These are phyloP conservation scores for Phodopus roborovskii DNA, from an alignment of 2,113 vertebrate genomes.

Conservation along the genomic window DNA sequence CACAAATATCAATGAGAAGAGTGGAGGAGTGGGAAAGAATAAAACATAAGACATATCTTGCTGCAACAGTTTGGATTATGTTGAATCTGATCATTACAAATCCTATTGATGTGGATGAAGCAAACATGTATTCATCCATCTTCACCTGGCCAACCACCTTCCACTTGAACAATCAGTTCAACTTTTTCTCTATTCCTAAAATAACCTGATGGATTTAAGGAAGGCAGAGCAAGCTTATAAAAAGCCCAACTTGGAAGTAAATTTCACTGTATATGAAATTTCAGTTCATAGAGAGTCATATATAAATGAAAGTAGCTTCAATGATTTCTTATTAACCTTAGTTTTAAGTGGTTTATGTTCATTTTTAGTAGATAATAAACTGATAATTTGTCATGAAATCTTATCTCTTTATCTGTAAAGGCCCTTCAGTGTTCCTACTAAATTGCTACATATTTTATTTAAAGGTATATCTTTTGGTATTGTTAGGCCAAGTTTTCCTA, in stretches of 20 bases:
- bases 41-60: neutral
- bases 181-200: constrained; percentile 64
- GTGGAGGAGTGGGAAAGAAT: neutral
- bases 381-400: constrained; percentile 2
- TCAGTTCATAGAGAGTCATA: neutral
- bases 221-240: neutral
- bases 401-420: neutral
- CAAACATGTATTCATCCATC: constrained; percentile 60
- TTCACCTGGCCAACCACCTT: constrained; percentile 17
- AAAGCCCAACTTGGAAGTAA: neutral
- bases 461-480: constrained; percentile 25
- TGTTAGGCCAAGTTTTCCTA: neutral
- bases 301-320: neutral
- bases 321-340: neutral
- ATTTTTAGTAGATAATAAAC: constrained; percentile 31
- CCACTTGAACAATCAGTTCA: constrained; percentile 72
- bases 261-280: neutral
- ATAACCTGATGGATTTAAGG: neutral
- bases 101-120: constrained; percentile 23
- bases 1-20: neutral
- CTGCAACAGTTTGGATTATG: constrained; percentile 50
- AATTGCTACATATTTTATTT: constrained; percentile 20
- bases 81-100: constrained; percentile 58
- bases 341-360: constrained; percentile 37
- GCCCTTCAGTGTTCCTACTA: neutral